Evolutionary conservation across 2,797 vertebrate species (phyloP).

Genomic region (Melanotaenia trifasciata): DNA sequence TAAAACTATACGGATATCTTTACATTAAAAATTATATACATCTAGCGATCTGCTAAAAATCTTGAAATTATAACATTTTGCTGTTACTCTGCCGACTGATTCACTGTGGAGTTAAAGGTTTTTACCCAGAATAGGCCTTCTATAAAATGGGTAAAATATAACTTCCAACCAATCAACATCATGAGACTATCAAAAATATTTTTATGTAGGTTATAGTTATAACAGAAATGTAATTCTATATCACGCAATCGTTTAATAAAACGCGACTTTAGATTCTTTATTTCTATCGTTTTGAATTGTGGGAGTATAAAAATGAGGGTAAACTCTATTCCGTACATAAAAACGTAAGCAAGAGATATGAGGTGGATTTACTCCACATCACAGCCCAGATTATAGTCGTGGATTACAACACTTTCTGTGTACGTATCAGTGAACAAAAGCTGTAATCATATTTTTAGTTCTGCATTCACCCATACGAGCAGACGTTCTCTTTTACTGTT

Average conservation of each 20-base stretch:
- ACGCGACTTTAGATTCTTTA: background rate
- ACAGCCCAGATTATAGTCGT: conserved; percentile 56
- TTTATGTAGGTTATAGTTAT: background rate
- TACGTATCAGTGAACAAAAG: conserved; percentile 18
- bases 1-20: background rate
- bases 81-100: background rate
- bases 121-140: conserved; percentile 20
- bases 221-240: background rate
- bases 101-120: background rate
- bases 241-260: background rate
- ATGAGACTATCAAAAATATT: background rate
- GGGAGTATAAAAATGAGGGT: conserved; percentile 1
- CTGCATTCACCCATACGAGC: background rate
- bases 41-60: background rate
- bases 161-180: background rate
- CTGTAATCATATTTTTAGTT: conserved; percentile 35
- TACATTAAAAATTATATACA: background rate
- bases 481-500: background rate
- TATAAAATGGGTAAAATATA: conserved; percentile 4
- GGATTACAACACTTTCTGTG: conserved; percentile 61
- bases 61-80: background rate
- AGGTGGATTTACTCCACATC: conserved; percentile 50
- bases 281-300: conserved; percentile 15
- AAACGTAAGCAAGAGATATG: conserved; percentile 37
- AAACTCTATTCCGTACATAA: conserved; percentile 23